These are phyloP conservation scores for Hyposoter dolosus DNA, from an alignment of 2,888 invertebrate genomes.

Conservation along the genomic window DNA sequence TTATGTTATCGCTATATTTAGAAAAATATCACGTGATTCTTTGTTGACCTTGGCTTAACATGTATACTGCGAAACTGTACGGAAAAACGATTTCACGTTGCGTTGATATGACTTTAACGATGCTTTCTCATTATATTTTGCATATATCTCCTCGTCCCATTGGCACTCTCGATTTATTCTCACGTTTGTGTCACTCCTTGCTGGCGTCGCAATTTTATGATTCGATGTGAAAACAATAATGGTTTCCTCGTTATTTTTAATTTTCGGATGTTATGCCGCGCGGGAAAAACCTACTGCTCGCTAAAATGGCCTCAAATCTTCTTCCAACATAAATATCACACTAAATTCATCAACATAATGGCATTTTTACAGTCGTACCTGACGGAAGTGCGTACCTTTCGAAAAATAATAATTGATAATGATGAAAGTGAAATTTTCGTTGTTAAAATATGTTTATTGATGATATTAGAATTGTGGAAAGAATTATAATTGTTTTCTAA, in stretches of 20 bases:
- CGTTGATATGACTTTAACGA: slow-evolving; percentile 29
- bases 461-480: background rate
- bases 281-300: background rate
- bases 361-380: background rate
- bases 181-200: background rate
- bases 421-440: background rate
- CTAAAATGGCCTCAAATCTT: background rate
- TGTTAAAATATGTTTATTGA: background rate
- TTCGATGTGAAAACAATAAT: slow-evolving; percentile 14
- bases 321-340: background rate
- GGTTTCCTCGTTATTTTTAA: background rate
- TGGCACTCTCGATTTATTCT: background rate
- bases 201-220: background rate
- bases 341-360: background rate
- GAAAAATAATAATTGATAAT: background rate
- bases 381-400: background rate
- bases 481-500: background rate
- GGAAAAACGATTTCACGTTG: slow-evolving; percentile 13
- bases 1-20: background rate
- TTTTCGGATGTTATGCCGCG: background rate
- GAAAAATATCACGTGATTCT: background rate
- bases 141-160: slow-evolving; percentile 16
- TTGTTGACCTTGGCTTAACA: background rate
- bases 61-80: background rate
- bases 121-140: slow-evolving; percentile 9